These are phyloP conservation scores for Acronicta psi DNA, from an alignment of 2,888 invertebrate species.

Conservation along the genomic window DNA sequence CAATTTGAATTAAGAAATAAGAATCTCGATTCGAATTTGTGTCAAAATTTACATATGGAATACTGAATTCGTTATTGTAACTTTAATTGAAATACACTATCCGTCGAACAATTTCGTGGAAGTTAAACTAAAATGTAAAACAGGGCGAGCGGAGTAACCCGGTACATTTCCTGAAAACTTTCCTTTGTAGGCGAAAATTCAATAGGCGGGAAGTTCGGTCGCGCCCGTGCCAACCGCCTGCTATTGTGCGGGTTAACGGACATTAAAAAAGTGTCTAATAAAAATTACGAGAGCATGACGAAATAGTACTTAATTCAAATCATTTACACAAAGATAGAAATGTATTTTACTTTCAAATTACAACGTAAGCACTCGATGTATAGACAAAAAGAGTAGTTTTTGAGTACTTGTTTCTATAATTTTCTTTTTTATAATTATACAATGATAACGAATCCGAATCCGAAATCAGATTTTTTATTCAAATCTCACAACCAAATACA, in stretches of 20 bases:
- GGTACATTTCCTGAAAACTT: constrained; percentile 84
- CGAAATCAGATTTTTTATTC: constrained; percentile 50
- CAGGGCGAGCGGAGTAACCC: constrained; percentile 73
- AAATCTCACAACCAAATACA: constrained; percentile 54
- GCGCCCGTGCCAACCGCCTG: constrained; percentile 64
- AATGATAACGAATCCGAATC: constrained; percentile 22
- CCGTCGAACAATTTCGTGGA: constrained; percentile 75
- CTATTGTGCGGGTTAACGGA: constrained; percentile 71
- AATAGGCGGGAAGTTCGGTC: constrained; percentile 80
- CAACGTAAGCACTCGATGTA: too few species aligned
- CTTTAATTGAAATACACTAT: constrained; percentile 73
- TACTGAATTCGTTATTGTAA: constrained; percentile 39
- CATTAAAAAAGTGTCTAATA: constrained; percentile 67
- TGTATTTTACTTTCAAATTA: not conserved
- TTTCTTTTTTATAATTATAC: not conserved
- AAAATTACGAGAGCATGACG: constrained; percentile 44
- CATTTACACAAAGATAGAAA: constrained; percentile 1
- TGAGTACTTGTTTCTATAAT: not conserved
- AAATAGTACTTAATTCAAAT: constrained; percentile 17
- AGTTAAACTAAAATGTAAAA: constrained; percentile 80
- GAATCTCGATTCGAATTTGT: constrained; percentile 37
- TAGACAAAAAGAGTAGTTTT: not conserved
- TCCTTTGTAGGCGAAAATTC: constrained; percentile 84
- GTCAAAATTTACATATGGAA: constrained; percentile 30
- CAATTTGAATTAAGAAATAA: constrained; percentile 36